These are phyloP conservation scores for Parambassis ranga DNA, from an alignment of 2,797 vertebrate genomes.

Conservation along the genomic window DNA sequence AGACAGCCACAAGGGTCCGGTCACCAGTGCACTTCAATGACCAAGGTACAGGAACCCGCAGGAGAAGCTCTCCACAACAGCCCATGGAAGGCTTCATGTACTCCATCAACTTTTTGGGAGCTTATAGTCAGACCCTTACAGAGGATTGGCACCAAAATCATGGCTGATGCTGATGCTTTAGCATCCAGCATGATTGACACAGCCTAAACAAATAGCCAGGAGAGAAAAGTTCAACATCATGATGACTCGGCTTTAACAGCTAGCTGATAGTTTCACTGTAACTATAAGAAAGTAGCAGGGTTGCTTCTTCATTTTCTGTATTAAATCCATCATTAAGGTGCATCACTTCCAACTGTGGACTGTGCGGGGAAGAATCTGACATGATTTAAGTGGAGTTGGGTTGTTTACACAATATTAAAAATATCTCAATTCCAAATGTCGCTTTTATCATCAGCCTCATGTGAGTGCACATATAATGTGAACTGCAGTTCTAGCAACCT, in stretches of 20 bases:
- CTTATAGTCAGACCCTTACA: constrained; percentile 1
- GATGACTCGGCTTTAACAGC: too few species aligned
- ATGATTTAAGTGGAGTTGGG: too few species aligned
- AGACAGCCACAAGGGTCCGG: constrained; percentile 41
- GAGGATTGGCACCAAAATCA: constrained; percentile 9
- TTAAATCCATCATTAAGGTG: too few species aligned
- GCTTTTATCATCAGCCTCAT: neutral
- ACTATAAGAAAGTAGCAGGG: too few species aligned
- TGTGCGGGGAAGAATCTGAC: too few species aligned
- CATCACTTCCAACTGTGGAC: too few species aligned
- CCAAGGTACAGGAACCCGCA: constrained; percentile 41
- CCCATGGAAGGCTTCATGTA: constrained; percentile 22
- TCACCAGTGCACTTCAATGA: constrained; percentile 36
- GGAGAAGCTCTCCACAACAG: constrained; percentile 33
- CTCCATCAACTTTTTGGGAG: constrained; percentile 3
- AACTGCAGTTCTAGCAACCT: neutral
- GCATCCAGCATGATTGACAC: neutral
- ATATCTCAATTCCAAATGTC: too few species aligned
- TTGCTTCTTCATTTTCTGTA: too few species aligned
- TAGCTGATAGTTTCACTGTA: too few species aligned
- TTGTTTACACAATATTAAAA: too few species aligned
- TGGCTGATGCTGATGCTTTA: neutral
- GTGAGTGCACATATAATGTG: neutral
- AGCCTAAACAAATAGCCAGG: too few species aligned
- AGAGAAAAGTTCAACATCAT: too few species aligned